A percentile compares a stretch with the other conserved stretches of the same genome.
Evolutionary conservation across 2,797 vertebrate species (phyloP).

Genomic region (Cyprinodon diabolis): DNA sequence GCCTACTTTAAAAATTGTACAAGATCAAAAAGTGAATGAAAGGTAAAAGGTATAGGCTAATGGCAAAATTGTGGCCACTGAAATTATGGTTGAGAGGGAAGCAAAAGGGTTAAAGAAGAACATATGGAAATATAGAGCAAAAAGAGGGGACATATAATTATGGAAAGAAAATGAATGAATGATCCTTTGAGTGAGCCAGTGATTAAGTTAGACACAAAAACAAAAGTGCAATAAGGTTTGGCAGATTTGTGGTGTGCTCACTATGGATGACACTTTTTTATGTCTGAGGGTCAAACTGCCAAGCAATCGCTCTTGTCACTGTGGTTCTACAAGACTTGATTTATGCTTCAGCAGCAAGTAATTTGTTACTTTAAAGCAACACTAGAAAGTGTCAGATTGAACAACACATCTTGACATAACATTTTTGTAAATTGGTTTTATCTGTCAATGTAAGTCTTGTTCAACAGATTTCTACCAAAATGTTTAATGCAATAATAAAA

Average conservation of each 20-base stretch:
- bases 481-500: background rate
- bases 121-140: background rate
- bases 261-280: slow-evolving; percentile 46
- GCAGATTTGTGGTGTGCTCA: slow-evolving; percentile 46
- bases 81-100: background rate
- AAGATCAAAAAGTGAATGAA: slow-evolving; percentile 11
- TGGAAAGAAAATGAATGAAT: slow-evolving; percentile 20
- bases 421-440: too few relatives aligned
- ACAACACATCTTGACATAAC: background rate
- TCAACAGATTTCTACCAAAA: background rate
- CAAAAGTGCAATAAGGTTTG: slow-evolving; percentile 51
- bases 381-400: background rate
- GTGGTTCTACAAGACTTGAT: slow-evolving; percentile 10
- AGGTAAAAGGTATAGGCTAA: background rate
- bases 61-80: too few relatives aligned
- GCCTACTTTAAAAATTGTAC: slow-evolving; percentile 31
- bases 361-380: slow-evolving; percentile 17
- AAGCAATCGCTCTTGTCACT: slow-evolving; percentile 44
- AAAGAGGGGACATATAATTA: background rate
- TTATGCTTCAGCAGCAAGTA: slow-evolving; percentile 12
- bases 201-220: slow-evolving; percentile 53
- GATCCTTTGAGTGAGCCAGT: slow-evolving; percentile 19
- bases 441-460: background rate
- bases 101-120: background rate
- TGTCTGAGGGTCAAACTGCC: slow-evolving; percentile 42